These are phyloP conservation scores for Xyliphius kryptos DNA, from an alignment of 2,113 vertebrate genomes.

Conservation along the genomic window DNA sequence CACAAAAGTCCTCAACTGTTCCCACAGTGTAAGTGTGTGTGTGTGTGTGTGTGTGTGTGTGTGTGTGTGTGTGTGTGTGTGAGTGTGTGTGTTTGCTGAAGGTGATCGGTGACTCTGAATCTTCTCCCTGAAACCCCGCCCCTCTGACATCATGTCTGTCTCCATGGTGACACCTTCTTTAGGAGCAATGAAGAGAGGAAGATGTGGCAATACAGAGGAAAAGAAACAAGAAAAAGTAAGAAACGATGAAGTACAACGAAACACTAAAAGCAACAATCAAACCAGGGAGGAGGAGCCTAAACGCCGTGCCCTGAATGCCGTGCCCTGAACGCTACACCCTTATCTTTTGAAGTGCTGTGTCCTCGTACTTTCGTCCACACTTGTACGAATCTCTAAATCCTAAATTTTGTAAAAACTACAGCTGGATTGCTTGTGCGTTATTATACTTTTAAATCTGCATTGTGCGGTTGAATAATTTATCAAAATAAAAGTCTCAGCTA, in stretches of 20 bases:
- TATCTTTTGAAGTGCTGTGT: too few relatives aligned
- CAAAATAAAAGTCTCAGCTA: too few relatives aligned
- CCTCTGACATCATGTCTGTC: conserved; percentile 69
- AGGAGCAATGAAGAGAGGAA: conserved; percentile 49
- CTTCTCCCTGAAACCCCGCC: conserved; percentile 46
- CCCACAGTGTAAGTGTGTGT: neutral
- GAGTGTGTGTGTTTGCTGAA: conserved; percentile 23
- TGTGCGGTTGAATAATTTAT: too few relatives aligned
- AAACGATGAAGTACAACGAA: conserved; percentile 44
- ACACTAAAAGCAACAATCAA: neutral
- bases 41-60: conserved; percentile 4
- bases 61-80: conserved; percentile 13
- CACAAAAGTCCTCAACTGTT: neutral
- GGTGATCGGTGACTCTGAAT: conserved; percentile 40
- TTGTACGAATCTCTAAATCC: too few relatives aligned
- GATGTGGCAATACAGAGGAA: neutral
- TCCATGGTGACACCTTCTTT: conserved; percentile 62
- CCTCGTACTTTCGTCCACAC: too few relatives aligned
- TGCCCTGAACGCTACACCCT: too few relatives aligned
- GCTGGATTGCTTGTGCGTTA: too few relatives aligned
- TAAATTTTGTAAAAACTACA: too few relatives aligned
- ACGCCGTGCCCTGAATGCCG: too few relatives aligned
- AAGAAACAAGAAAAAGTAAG: too few relatives aligned
- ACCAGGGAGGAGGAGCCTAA: too few relatives aligned
- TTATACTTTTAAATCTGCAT: too few relatives aligned